Evolutionary conservation across 2,113 vertebrate genomes (phyloP).

Genomic region (Phainopepla nitens): DNA sequence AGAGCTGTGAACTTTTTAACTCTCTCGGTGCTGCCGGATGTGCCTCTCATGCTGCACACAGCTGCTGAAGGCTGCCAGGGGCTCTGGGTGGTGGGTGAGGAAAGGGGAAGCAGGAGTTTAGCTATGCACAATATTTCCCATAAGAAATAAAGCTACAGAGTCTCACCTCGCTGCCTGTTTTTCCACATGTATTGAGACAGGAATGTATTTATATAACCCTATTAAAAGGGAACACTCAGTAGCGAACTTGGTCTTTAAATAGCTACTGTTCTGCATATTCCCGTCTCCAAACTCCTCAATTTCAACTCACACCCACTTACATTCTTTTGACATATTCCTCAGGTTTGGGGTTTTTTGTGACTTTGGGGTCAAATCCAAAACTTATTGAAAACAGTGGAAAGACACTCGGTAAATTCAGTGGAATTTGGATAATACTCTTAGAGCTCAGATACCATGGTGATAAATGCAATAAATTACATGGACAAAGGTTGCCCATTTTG

Average conservation of each 20-base stretch:
- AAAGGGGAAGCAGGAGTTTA: conserved; percentile 46
- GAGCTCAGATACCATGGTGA: conserved; percentile 40
- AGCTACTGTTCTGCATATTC: conserved; percentile 63
- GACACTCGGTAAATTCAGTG: conserved; percentile 33
- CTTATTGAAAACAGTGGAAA: conserved; percentile 56
- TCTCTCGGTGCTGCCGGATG: not conserved
- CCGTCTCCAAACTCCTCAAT: conserved; percentile 44
- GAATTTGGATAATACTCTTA: conserved; percentile 29
- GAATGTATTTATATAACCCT: conserved; percentile 69
- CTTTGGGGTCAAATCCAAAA: conserved; percentile 38
- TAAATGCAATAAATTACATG: conserved; percentile 42
- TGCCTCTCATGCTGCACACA: conserved; percentile 8
- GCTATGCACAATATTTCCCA: conserved; percentile 62
- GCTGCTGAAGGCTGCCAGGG: conserved; percentile 47
- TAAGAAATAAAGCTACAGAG: conserved; percentile 60
- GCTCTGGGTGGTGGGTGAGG: conserved; percentile 56
- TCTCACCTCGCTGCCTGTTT: conserved; percentile 70
- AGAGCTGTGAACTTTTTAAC: conserved; percentile 48
- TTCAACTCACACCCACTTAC: conserved; percentile 70
- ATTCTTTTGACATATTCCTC: conserved; percentile 61
- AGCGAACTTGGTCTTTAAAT: conserved; percentile 58
- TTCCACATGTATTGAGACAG: conserved; percentile 58
- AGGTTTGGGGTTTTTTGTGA: conserved; percentile 25
- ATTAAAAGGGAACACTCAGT: conserved; percentile 56
- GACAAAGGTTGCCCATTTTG: conserved; percentile 9